phyloP scores from a whole-genome alignment of 2,888 invertebrate genomes.

The Idaea biselata region DNA sequence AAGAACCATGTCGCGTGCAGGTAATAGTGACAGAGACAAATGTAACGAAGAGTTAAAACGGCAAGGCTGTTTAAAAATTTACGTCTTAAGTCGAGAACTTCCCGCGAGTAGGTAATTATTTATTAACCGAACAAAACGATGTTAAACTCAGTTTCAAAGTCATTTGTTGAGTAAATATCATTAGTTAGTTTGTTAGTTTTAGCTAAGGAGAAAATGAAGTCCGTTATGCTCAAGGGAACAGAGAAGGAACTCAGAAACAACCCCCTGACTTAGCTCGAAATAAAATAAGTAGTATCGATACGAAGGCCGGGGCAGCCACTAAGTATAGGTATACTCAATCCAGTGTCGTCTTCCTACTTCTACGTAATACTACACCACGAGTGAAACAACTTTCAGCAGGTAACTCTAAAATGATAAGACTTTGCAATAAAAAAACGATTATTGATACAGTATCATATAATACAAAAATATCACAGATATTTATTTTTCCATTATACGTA shows the following conservation, averaged over 20 bases:
- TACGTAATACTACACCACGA: no score
- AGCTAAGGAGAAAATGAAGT: background rate
- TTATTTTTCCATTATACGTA: constrained; percentile 52
- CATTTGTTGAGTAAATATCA: constrained; percentile 9
- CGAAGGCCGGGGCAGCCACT: no score
- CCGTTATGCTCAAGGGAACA: background rate
- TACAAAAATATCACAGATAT: constrained; percentile 62
- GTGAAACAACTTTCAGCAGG: no score
- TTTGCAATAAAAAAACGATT: constrained; percentile 12
- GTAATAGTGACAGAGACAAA: constrained; percentile 1
- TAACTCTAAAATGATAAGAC: background rate
- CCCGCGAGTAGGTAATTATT: constrained; percentile 8
- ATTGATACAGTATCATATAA: constrained; percentile 45
- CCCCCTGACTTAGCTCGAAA: no score
- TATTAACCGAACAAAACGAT: constrained; percentile 11
- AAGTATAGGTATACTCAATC: no score
- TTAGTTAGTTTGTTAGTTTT: constrained; percentile 4
- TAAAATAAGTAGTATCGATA: no score
- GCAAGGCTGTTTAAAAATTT: background rate
- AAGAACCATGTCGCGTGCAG: background rate
- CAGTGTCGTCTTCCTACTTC: no score
- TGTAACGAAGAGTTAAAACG: background rate
- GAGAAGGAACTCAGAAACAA: no score
- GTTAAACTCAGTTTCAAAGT: constrained; percentile 14
- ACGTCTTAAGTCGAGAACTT: constrained; percentile 1